Evolutionary conservation across 2,888 invertebrate genomes (phyloP).

Genomic region (Lycocerus yunnanus): DNA sequence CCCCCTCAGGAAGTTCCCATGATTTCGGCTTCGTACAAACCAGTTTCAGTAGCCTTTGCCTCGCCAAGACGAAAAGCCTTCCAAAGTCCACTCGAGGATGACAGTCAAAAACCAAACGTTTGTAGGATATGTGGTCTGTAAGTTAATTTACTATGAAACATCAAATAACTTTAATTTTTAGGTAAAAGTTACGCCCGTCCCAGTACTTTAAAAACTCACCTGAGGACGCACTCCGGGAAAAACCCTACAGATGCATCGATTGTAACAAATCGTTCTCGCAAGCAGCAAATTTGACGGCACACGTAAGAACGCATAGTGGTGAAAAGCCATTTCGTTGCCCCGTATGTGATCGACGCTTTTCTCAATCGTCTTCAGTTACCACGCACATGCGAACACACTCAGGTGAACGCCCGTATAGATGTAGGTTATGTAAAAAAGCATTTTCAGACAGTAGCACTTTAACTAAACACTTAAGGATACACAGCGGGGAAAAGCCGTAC

Average conservation of each 20-base stretch:
- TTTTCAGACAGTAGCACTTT: slow-evolving; percentile 98
- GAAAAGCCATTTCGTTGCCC: slow-evolving; percentile 98
- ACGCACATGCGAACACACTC: slow-evolving; percentile 99
- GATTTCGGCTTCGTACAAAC: slow-evolving; percentile 63
- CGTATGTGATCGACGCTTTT: slow-evolving; percentile 95
- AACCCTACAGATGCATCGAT: slow-evolving; percentile 89
- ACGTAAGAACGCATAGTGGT: slow-evolving; percentile 93
- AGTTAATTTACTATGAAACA: background rate
- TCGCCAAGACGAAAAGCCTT: slow-evolving; percentile 50
- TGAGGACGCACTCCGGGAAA: slow-evolving; percentile 94
- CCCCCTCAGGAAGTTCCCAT: slow-evolving; percentile 65
- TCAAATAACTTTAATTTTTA: slow-evolving; percentile 29
- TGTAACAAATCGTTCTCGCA: slow-evolving; percentile 98
- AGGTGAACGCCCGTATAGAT: slow-evolving; percentile 95
- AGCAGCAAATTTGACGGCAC: slow-evolving; percentile 97
- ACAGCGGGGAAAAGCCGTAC: slow-evolving; percentile 94
- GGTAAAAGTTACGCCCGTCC: slow-evolving; percentile 93
- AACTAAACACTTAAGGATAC: slow-evolving; percentile 94
- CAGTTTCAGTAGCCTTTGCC: slow-evolving; percentile 56
- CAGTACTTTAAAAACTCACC: slow-evolving; percentile 95
- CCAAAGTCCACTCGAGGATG: slow-evolving; percentile 62
- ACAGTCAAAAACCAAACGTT: slow-evolving; percentile 82
- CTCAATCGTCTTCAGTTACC: slow-evolving; percentile 93
- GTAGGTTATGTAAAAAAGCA: slow-evolving; percentile 95
- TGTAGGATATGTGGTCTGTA: slow-evolving; percentile 84